Evolutionary conservation across 2,888 invertebrate genomes (phyloP), one percentile per base, ranked within the genome.

Genomic region (Stomorhina lunata): DNA sequence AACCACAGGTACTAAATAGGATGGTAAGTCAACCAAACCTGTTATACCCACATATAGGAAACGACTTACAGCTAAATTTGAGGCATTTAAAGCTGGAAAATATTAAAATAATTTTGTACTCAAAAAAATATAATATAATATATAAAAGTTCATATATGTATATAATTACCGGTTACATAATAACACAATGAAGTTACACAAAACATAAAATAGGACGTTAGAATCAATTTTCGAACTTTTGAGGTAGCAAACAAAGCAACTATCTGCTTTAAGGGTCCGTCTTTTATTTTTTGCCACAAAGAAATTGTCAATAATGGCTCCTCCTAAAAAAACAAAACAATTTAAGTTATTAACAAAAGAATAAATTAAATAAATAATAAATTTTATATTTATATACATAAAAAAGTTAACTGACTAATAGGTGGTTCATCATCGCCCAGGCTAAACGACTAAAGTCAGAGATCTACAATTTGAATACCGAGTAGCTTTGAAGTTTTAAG

Each of bases 1-100:
- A 4, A 92, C 89, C 25, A 92, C 90, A 0, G 93, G 92, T 20
- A 93, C 87, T 50, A 93, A 73, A 83, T 93, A 93, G n/a, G 92
- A 92, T 2, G 93, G 92, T 79, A 92, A 91, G 85, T 93, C 93
- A 2, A 92, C 92, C 17, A 92, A 84, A 25, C 93, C 93, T 75
- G 92, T 92, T 72, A 92, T 88, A 1, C 92, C 90, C 7, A 92
- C 91, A 43, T 91, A 93, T 1, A 92, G 84, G 84, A 92, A 92
- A 34, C 92, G 92, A 86, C 93, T 91, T 0, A 92, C 92, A 0
- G 91, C 90, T 79, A 93, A 90, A 86, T 93, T 93, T 80, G 91
- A 90, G 4, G 92, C 92, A 87, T 93, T 93, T 15, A 93, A 84
- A 25, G 93, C 93, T 93, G 85, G 1, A 86, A 87, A 75, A 22